Conservation (phyloP, 2,888 invertebrate species). For the Catotricha subobsoleta region DNA sequence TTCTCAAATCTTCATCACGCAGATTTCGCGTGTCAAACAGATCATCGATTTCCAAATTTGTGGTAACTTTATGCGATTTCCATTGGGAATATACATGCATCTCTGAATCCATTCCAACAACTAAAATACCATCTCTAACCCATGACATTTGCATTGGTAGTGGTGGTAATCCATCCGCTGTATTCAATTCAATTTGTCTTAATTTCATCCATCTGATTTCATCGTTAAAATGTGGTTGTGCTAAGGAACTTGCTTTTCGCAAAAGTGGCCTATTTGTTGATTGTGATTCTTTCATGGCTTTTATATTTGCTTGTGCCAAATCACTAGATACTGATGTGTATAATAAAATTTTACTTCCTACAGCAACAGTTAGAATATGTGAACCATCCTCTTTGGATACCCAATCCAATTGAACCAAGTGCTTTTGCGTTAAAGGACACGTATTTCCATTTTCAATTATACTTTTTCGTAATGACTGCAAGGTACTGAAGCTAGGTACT, state of each 20-base stretch:
- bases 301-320: slow-evolving; percentile 83
- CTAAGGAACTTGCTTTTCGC: slow-evolving; percentile 78
- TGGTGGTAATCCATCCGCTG: slow-evolving; percentile 90
- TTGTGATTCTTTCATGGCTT: slow-evolving; percentile 75
- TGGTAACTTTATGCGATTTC: slow-evolving; percentile 42
- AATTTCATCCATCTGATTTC: slow-evolving; percentile 95
- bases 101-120: slow-evolving; percentile 98
- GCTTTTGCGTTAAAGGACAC: slow-evolving; percentile 77
- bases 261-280: slow-evolving; percentile 68
- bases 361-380: slow-evolving; percentile 90
- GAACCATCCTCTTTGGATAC: slow-evolving; percentile 98
- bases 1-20: slow-evolving; percentile 47
- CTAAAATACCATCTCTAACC: slow-evolving; percentile 94
- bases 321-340: slow-evolving; percentile 91
- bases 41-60: slow-evolving; percentile 42
- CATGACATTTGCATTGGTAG: slow-evolving; percentile 97
- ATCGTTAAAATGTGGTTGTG: slow-evolving; percentile 74
- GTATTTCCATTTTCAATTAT: slow-evolving; percentile 86
- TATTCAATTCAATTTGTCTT: slow-evolving; percentile 72
- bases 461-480: slow-evolving; percentile 70
- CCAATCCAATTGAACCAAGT: slow-evolving; percentile 94
- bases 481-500: slow-evolving; percentile 77
- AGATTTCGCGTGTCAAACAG: slow-evolving; percentile 52
- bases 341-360: slow-evolving; percentile 79
- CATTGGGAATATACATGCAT: slow-evolving; percentile 99